Base-by-base conservation (phyloP, 1,140 invertebrate genomes). In the Euwallacea fornicatus region DNA sequence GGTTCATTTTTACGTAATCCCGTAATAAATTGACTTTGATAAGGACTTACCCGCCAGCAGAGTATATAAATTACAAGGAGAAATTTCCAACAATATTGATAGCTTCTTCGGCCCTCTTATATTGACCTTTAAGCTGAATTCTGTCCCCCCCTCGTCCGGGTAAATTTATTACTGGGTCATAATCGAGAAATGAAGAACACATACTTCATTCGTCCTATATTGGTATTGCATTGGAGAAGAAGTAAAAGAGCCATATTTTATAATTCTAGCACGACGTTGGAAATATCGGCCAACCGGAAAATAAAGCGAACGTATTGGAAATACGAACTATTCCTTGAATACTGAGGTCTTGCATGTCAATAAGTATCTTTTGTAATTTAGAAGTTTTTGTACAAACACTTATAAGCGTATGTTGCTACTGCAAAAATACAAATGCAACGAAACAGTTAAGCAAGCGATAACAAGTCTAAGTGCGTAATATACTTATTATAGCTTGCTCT, bases 21-120 rank as follows among this genome's bases (percentile, higher is more conserved):
- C 11, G 69, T 71, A 71, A 71, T 71, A 71, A 71, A 71, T 71
- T 71, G 69, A 54, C 69, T 66, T 71, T 71, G 69, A 71, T 71
- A 71, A 71, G 69, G 56, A 66, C 62, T 66, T 41, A 16, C 46
- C 59, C 33, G 66, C 60, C 42, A 53, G 69, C 69, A 44, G 10
- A 66, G 10, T 71, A 61, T 65, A 71, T 71, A 71, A 71, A 71
- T 71, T 71, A 71, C 63, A 60, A 60, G 6, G 44, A 50, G 69
- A 71, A 70, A 71, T 71, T 71, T 71, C 69, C 56, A 71, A 71
- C 69, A 71, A 71, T 71, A 71, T 71, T 71, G 69, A 71, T 71
- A 71, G 69, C 69, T 65, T 66, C 69, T 46, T 71, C 62, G 54
- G 69, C 54, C 69, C 69, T 66, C 63, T 71, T 66, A 66, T 65